A percentile compares a stretch with the other conserved stretches of the same genome.
Evolutionary conservation across 2,888 invertebrate genomes (phyloP).

Genomic region (Cerastoderma edule): DNA sequence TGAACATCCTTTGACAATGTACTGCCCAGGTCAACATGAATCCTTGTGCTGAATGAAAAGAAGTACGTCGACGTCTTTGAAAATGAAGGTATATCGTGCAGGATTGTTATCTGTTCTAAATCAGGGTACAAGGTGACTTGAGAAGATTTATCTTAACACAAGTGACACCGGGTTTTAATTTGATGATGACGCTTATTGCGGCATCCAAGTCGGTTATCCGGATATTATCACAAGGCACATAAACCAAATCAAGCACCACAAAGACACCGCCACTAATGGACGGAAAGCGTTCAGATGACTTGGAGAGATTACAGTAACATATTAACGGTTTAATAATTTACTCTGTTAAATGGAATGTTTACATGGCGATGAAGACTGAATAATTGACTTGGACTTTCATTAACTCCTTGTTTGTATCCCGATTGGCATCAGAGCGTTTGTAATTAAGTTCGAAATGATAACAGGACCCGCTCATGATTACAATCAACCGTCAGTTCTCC

Average conservation of each 20-base stretch:
- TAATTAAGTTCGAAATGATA: constrained; percentile 19
- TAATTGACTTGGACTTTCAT: constrained; percentile 39
- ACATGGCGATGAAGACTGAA: constrained; percentile 32
- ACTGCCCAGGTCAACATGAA: too few species aligned
- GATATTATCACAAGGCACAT: neutral
- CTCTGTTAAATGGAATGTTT: constrained; percentile 42
- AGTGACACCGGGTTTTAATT: neutral
- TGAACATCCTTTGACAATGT: too few species aligned
- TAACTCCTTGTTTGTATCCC: constrained; percentile 37
- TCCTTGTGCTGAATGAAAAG: too few species aligned
- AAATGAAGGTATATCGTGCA: too few species aligned
- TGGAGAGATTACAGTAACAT: constrained; percentile 13
- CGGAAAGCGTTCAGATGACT: neutral
- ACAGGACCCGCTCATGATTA: neutral
- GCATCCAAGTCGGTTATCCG: too few species aligned
- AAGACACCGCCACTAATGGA: constrained; percentile 5
- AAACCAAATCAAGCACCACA: constrained; percentile 9
- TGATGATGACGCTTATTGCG: neutral
- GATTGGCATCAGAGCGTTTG: constrained; percentile 25
- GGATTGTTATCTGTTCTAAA: constrained; percentile 7
- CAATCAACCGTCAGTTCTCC: constrained; percentile 1
- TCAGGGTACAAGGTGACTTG: neutral
- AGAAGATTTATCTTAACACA: neutral
- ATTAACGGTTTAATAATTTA: constrained; percentile 22
- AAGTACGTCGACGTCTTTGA: too few species aligned